Base-by-base conservation (phyloP, 2,888 invertebrate species). In the Cyclophora punctaria region DNA sequence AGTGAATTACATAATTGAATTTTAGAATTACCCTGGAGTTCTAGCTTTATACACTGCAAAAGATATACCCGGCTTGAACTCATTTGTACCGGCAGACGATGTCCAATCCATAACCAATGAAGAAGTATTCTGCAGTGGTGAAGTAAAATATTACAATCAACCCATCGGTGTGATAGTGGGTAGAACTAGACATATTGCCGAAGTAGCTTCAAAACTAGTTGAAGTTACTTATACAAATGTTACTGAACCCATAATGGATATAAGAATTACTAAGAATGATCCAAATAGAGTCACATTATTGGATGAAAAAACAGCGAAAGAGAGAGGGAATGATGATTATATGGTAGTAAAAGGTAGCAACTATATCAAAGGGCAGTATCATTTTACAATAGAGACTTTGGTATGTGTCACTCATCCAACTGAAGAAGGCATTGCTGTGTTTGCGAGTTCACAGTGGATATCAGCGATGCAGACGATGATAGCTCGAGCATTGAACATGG, bases 21-120 rank as follows among this genome's bases (percentile, higher is more conserved):
- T 78, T 40, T 68, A 92, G 90, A 82, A 77, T 49, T 71, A 90
- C 46, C 87, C 90, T n/a, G 94, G 94, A 3, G 93, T 94, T 0
- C 71, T 92, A 42, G 90, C 90, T 3, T 91, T 92, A 59, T 89
- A 91, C 50, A 83, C 90, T 41, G 92, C 92, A 5, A 90, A 90
- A 66, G 93, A 94, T 62, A 89, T 94, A 47, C 93, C 93, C 0
- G 93, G 93, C 0, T 70, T 78, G 41, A 94, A 94, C 69, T 73
- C 80, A 5, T 91, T 88, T 53, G 80, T 83, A 44, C 71, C 75
- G 7, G 57, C 46, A 0, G 71, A 66, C 2, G 52, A 57, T 7
- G 43, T 49, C 7, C 37, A 58, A 0, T 59, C 60, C 34, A 48
- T 50, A 5, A 52, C 48, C 0, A 60, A 72, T 6, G 80, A 90